These are phyloP conservation scores for Eupithecia centaureata DNA, from an alignment of 2,888 invertebrate species.

Conservation along the genomic window DNA sequence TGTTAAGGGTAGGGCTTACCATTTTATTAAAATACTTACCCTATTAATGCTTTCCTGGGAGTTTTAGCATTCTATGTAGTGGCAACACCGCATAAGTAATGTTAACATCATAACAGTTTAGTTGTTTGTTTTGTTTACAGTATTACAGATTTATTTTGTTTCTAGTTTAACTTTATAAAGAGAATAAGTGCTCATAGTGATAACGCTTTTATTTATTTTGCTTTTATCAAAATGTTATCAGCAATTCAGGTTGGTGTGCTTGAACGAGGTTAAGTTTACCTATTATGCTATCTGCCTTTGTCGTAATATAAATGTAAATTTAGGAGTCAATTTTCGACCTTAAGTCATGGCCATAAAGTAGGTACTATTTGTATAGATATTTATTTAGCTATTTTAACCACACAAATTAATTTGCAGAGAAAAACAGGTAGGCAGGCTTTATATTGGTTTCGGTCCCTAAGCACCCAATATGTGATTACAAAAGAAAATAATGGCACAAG, in stretches of 20 bases:
- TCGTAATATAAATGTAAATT: no score
- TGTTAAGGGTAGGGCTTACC: background rate
- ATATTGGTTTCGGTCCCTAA: slow-evolving; percentile 51
- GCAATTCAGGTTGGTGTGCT: slow-evolving; percentile 49
- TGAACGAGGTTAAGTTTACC: slow-evolving; percentile 14
- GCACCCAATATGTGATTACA: slow-evolving; percentile 64
- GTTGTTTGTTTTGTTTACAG: background rate
- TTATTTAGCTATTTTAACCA: background rate
- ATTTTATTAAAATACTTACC: background rate
- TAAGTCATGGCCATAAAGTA: background rate
- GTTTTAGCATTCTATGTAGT: slow-evolving; percentile 27
- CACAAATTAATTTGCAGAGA: slow-evolving; percentile 48
- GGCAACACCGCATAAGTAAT: slow-evolving; percentile 42
- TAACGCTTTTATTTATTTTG: background rate
- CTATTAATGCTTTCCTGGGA: background rate
- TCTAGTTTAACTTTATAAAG: background rate
- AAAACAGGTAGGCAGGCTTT: slow-evolving; percentile 48
- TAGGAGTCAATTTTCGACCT: background rate
- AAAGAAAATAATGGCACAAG: slow-evolving; percentile 78
- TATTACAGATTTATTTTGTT: background rate
- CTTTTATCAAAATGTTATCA: slow-evolving; percentile 48
- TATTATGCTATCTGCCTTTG: background rate
- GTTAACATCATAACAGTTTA: slow-evolving; percentile 38
- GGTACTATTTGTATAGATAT: background rate
- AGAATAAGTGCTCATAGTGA: background rate